These are phyloP conservation scores for Suillia variegata DNA, from an alignment of 2,888 invertebrate genomes.

Conservation along the genomic window DNA sequence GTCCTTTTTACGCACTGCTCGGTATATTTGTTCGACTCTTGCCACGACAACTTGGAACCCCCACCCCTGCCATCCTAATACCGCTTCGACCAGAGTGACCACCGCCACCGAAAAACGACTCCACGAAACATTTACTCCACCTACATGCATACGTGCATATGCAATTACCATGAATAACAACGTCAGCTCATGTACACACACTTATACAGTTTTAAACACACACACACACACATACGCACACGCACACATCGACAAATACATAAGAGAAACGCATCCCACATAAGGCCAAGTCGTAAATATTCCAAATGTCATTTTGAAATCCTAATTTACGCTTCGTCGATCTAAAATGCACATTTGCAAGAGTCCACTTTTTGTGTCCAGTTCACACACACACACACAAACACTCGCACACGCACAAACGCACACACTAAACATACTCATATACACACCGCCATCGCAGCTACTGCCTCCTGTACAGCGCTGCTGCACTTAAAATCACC, in stretches of 20 bases:
- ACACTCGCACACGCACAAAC: neutral
- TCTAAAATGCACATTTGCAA: slow-evolving; percentile 55
- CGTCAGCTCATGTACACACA: slow-evolving; percentile 20
- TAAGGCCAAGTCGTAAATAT: slow-evolving; percentile 57
- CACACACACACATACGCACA: no score
- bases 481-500: neutral
- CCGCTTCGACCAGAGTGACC: no score
- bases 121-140: neutral
- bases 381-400: slow-evolving; percentile 6
- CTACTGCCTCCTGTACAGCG: neutral
- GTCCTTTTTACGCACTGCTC: slow-evolving; percentile 19
- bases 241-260: no score
- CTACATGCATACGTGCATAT: slow-evolving; percentile 23
- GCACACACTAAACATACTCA: neutral
- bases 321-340: slow-evolving; percentile 61
- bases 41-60: neutral
- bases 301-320: slow-evolving; percentile 62
- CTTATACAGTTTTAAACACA: neutral
- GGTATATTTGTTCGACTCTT: neutral
- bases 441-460: neutral
- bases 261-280: slow-evolving; percentile 16
- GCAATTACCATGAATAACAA: slow-evolving; percentile 55
- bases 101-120: no score
- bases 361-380: slow-evolving; percentile 18
- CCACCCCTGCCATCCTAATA: neutral